phyloP scores from a whole-genome alignment of 2,797 vertebrate genomes.

The Fistularia commersonii region DNA sequence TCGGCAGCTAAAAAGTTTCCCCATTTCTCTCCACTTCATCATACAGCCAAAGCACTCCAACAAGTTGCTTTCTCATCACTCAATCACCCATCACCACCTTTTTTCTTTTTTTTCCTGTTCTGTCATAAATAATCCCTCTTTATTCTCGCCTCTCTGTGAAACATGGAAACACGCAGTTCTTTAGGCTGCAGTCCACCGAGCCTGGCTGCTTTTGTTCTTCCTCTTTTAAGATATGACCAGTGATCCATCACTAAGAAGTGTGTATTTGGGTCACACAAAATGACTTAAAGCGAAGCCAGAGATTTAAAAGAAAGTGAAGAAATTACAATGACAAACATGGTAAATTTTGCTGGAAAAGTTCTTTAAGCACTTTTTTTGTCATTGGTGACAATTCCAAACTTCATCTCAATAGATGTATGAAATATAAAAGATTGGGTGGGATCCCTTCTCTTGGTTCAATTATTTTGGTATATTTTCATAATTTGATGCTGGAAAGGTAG shows the following conservation, averaged over 20 bases:
- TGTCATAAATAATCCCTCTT: background rate
- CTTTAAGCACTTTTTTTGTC: too few species aligned
- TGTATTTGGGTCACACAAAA: background rate
- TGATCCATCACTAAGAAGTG: slow-evolving; percentile 12
- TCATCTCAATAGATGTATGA: too few species aligned
- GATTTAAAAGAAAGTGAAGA: background rate
- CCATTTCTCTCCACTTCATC: too few species aligned
- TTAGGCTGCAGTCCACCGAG: slow-evolving; percentile 1
- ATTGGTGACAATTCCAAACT: too few species aligned
- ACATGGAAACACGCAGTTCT: slow-evolving; percentile 2
- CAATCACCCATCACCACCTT: background rate
- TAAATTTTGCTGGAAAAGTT: too few species aligned
- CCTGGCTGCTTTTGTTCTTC: background rate
- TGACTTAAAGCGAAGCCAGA: background rate
- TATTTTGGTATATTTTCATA: slow-evolving; percentile 7
- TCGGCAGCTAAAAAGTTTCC: too few species aligned
- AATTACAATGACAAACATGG: too few species aligned
- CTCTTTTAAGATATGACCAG: background rate
- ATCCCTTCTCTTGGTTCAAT: slow-evolving; percentile 5
- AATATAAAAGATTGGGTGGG: too few species aligned
- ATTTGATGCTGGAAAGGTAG: slow-evolving; percentile 5
- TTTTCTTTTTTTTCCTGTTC: background rate
- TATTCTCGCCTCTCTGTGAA: slow-evolving; percentile 4
- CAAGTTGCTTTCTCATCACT: slow-evolving; percentile 1
- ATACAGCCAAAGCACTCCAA: too few species aligned